phyloP scores from a whole-genome alignment of 2,113 vertebrate genomes.

The Polypterus senegalus region DNA sequence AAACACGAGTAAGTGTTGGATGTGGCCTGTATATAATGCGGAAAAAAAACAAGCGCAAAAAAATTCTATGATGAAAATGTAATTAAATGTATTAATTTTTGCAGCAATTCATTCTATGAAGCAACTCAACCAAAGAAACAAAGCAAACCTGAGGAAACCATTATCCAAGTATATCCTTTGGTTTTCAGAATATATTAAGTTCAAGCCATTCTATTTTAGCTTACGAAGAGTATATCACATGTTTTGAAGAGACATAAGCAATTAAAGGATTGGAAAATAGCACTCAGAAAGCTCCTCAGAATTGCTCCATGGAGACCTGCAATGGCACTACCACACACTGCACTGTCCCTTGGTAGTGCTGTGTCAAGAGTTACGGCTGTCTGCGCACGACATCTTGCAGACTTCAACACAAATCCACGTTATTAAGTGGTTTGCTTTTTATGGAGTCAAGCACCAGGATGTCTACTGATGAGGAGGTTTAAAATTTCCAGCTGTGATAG shows the following conservation, averaged over 20 bases:
- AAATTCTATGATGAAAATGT: constrained; percentile 18
- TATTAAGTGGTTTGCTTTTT: constrained; percentile 23
- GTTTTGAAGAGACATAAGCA: constrained; percentile 49
- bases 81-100: constrained; percentile 33
- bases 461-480: too few species aligned
- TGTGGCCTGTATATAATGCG: too few species aligned
- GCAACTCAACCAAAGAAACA: constrained; percentile 30
- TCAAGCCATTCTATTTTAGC: constrained; percentile 47
- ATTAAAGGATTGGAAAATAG: constrained; percentile 66
- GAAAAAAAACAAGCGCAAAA: constrained; percentile 1
- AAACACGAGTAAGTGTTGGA: too few species aligned
- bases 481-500: too few species aligned
- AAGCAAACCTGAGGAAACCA: constrained; percentile 31
- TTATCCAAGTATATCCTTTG: constrained; percentile 37
- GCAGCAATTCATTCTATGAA: constrained; percentile 28
- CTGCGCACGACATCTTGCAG: constrained; percentile 27
- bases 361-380: constrained; percentile 40
- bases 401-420: constrained; percentile 24
- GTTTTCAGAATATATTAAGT: constrained; percentile 47
- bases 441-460: too few species aligned
- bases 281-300: constrained; percentile 43
- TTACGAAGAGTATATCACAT: constrained; percentile 40
- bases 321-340: constrained; percentile 45
- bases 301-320: constrained; percentile 50
- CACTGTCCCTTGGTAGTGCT: constrained; percentile 38